Percentiles rank a stretch among this genome's conserved stretches.
phyloP scores from a whole-genome alignment of 1,140 invertebrate species.

The Argopecten irradians region DNA sequence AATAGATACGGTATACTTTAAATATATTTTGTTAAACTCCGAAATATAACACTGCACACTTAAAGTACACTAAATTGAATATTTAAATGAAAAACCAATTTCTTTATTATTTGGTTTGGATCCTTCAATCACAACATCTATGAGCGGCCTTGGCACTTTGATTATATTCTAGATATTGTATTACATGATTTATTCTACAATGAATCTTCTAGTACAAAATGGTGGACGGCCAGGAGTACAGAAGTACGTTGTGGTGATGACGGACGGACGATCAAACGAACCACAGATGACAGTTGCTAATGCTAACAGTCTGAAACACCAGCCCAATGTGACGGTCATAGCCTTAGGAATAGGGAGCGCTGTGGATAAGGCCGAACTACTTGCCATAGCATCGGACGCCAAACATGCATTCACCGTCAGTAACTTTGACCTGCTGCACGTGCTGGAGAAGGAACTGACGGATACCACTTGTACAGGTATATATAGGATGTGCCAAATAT shows the following conservation, averaged over 20 bases:
- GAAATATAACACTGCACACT: too few relatives aligned
- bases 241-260: conserved; percentile 44
- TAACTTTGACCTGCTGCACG: conserved; percentile 40
- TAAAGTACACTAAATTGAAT: too few relatives aligned
- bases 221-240: conserved; percentile 32
- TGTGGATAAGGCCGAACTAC: conserved; percentile 40
- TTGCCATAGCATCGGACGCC: conserved; percentile 41
- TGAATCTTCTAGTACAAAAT: background rate
- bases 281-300: conserved; percentile 24
- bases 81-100: too few relatives aligned
- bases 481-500: too few relatives aligned
- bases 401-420: conserved; percentile 39
- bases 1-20: too few relatives aligned
- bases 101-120: too few relatives aligned
- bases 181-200: too few relatives aligned
- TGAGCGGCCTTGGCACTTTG: too few relatives aligned
- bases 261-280: conserved; percentile 40
- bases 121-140: too few relatives aligned
- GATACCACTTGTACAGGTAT: conserved; percentile 41
- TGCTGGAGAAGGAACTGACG: conserved; percentile 28
- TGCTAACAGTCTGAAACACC: conserved; percentile 30
- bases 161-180: too few relatives aligned
- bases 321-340: conserved; percentile 49
- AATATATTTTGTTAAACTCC: too few relatives aligned
- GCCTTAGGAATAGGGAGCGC: conserved; percentile 41